Evolutionary conservation across 2,888 invertebrate species (phyloP).

Genomic region (Melikaiella ostensackeni): DNA sequence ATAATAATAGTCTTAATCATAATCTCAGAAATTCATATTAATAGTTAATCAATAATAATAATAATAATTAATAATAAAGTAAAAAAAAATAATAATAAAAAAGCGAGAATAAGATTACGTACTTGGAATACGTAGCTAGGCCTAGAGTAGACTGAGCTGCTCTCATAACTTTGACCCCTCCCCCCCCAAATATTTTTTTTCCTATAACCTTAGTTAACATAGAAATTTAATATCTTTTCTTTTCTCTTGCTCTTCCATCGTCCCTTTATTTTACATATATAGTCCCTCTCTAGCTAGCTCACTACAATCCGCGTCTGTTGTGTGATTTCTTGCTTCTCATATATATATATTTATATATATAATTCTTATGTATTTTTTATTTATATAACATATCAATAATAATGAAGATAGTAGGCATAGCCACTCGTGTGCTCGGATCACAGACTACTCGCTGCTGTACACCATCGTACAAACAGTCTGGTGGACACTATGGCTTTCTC

Average conservation of each 20-base stretch:
- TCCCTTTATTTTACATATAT: constrained; percentile 63
- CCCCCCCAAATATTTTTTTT: constrained; percentile 46
- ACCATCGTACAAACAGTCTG: constrained; percentile 72
- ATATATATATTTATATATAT: constrained; percentile 57
- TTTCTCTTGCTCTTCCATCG: constrained; percentile 56
- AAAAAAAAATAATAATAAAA: constrained; percentile 47
- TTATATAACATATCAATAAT: constrained; percentile 72
- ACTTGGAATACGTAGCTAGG: constrained; percentile 65
- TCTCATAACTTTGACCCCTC: constrained; percentile 56
- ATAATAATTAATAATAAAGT: constrained; percentile 41
- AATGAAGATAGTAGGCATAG: constrained; percentile 76
- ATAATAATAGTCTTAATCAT: constrained; percentile 28
- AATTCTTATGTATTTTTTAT: constrained; percentile 54
- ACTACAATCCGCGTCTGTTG: constrained; percentile 69
- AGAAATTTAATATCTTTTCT: constrained; percentile 51
- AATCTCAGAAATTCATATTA: constrained; percentile 31
- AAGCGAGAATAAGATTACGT: constrained; percentile 57
- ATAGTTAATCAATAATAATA: constrained; percentile 25
- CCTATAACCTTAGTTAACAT: constrained; percentile 50
- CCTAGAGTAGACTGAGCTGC: constrained; percentile 69
- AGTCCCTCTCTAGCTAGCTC: constrained; percentile 72
- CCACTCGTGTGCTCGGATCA: constrained; percentile 76
- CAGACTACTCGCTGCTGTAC: constrained; percentile 76
- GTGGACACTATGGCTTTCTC: constrained; percentile 75
- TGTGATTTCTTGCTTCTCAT: constrained; percentile 65